These are phyloP conservation scores for Pegoplata infirma DNA, from an alignment of 2,888 invertebrate species.

Conservation along the genomic window DNA sequence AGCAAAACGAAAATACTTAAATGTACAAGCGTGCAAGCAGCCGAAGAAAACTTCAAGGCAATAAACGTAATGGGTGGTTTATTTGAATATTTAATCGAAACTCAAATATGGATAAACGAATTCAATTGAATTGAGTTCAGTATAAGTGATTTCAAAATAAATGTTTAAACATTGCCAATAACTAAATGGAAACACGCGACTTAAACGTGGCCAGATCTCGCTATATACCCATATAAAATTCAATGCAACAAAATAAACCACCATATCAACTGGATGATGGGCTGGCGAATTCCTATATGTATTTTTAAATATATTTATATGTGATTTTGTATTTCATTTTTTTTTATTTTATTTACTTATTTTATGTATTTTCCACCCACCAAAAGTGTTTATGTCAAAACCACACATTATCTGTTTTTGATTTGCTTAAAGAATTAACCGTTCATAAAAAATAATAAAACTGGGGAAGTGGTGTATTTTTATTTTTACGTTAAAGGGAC, in stretches of 20 bases:
- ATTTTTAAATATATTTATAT: conserved; percentile 45
- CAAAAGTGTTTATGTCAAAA: conserved; percentile 72
- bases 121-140: conserved; percentile 26
- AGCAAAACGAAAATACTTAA: background rate
- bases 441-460: conserved; percentile 33
- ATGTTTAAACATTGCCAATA: background rate
- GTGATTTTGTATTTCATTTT: conserved; percentile 21
- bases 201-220: conserved; percentile 40
- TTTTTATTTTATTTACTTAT: conserved; percentile 30
- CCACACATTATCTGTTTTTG: conserved; percentile 77
- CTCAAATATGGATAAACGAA: conserved; percentile 39
- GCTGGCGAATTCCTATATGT: conserved; percentile 31
- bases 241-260: background rate
- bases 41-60: conserved; percentile 41
- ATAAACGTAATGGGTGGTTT: conserved; percentile 54
- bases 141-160: too few relatives aligned
- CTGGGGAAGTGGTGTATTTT: background rate
- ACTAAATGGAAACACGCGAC: conserved; percentile 57
- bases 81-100: conserved; percentile 62
- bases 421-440: conserved; percentile 74
- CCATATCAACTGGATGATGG: background rate
- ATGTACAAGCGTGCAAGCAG: background rate
- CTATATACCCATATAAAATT: background rate
- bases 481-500: conserved; percentile 14
- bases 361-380: conserved; percentile 46